A percentile compares a stretch with the other conserved stretches of the same genome.
phyloP scores from a whole-genome alignment of 2,113 vertebrate species.

The Myotis davidii region DNA sequence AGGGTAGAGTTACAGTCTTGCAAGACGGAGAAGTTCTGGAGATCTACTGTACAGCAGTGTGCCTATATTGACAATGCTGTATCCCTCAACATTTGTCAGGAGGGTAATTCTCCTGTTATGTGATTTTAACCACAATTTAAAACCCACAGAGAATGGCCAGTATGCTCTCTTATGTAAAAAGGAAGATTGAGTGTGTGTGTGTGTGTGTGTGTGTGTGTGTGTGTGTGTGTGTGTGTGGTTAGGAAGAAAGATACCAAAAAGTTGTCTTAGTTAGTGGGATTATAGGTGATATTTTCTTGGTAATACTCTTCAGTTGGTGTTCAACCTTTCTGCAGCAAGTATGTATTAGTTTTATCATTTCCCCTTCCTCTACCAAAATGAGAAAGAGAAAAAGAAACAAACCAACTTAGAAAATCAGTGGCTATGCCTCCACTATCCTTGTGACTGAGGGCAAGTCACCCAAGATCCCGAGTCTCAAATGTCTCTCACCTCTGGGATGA shows the following conservation, averaged over 20 bases:
- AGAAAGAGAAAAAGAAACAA: not conserved
- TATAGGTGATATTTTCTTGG: not conserved
- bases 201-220: too few species aligned
- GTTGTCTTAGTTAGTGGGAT: not conserved
- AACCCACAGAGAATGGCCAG: not conserved
- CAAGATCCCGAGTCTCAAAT: not conserved
- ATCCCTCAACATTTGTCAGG: not conserved
- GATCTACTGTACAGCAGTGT: not conserved
- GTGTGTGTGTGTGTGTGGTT: not conserved
- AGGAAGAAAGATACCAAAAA: slow-evolving; percentile 1
- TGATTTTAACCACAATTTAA: not conserved
- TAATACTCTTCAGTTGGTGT: slow-evolving; percentile 2
- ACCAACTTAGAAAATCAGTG: not conserved
- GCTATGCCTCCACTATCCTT: not conserved
- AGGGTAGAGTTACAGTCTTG: not conserved
- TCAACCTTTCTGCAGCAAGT: not conserved
- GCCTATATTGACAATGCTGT: not conserved
- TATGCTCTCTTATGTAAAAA: slow-evolving; percentile 14
- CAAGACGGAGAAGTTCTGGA: not conserved
- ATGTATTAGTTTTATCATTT: not conserved
- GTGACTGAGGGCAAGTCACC: not conserved
- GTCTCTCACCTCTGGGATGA: not conserved
- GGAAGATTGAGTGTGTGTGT: not conserved
- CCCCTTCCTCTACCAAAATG: not conserved
- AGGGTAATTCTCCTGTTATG: not conserved